Percentiles rank a stretch among this genome's conserved stretches.
Conservation (phyloP, 2,113 vertebrate genomes). For the Craseonycteris thonglongyai region DNA sequence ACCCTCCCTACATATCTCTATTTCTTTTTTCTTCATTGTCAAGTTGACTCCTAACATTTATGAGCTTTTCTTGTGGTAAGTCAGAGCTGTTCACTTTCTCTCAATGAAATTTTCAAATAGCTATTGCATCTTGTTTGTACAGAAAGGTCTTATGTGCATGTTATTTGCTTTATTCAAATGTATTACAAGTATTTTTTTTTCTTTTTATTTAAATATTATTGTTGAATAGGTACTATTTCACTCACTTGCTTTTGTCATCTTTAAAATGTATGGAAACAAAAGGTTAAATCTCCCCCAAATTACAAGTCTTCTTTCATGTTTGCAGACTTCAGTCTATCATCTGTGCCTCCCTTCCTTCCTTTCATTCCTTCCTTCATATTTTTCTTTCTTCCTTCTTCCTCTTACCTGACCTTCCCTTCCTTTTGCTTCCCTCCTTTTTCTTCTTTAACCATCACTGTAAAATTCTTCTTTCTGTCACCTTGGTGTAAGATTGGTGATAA, state of each 20-base stretch:
- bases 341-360: fast-evolving
- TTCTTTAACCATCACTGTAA: background rate
- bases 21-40: background rate
- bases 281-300: background rate
- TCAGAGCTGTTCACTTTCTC: background rate
- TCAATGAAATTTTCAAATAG: background rate
- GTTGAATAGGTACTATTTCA: background rate
- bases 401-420: fast-evolving
- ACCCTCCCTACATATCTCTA: no score
- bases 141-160: background rate
- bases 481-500: background rate
- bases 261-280: background rate
- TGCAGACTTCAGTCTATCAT: background rate
- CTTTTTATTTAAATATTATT: background rate
- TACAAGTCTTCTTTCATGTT: background rate
- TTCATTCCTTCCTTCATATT: background rate
- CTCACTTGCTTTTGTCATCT: background rate
- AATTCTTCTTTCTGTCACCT: background rate
- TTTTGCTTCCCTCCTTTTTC: background rate
- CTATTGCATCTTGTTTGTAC: background rate
- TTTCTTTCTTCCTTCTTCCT: fast-evolving
- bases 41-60: background rate
- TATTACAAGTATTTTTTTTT: background rate
- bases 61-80: background rate
- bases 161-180: background rate